phyloP scores from a whole-genome alignment of 2,888 invertebrate species.

The Drosophila dives region DNA sequence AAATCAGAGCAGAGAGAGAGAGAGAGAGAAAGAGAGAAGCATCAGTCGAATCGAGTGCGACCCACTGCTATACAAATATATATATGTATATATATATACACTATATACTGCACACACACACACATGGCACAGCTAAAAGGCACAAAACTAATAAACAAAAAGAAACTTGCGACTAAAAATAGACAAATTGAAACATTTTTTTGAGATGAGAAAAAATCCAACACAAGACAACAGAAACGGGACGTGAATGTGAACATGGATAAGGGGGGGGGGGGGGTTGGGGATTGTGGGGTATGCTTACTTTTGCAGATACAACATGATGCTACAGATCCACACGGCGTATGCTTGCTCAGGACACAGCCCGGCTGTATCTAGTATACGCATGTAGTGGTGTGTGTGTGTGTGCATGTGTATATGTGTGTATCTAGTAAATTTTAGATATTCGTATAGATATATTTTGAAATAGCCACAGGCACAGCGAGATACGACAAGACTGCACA shows the following conservation, averaged over 20 bases:
- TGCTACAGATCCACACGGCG: constrained; percentile 62
- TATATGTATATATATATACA: constrained; percentile 26
- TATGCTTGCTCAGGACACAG: constrained; percentile 75
- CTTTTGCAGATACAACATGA: constrained; percentile 32
- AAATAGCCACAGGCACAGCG: constrained; percentile 54
- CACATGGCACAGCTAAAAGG: constrained; percentile 29
- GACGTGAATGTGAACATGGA: constrained; percentile 46
- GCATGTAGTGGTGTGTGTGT: constrained; percentile 9
- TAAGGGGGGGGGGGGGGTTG: constrained; percentile 1
- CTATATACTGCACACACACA: constrained; percentile 28
- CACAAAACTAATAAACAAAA: constrained; percentile 77
- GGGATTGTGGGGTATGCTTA: constrained; percentile 36
- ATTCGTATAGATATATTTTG: constrained; percentile 54
- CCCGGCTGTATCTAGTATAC: constrained; percentile 24
- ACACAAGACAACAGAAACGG: constrained; percentile 56
- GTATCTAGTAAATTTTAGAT: constrained; percentile 72
- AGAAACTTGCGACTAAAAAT: constrained; percentile 80
- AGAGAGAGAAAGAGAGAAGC: constrained; percentile 28
- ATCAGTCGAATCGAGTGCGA: constrained; percentile 61
- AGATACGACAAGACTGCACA: constrained; percentile 35
- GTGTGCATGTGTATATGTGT: constrained; percentile 17
- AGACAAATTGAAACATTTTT: constrained; percentile 77
- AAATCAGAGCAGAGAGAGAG: constrained; percentile 57
- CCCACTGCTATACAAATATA: constrained; percentile 61
- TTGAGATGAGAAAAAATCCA: constrained; percentile 69